phyloP scores from a whole-genome alignment of 2,888 invertebrate species.

The Saturnia japonica region DNA sequence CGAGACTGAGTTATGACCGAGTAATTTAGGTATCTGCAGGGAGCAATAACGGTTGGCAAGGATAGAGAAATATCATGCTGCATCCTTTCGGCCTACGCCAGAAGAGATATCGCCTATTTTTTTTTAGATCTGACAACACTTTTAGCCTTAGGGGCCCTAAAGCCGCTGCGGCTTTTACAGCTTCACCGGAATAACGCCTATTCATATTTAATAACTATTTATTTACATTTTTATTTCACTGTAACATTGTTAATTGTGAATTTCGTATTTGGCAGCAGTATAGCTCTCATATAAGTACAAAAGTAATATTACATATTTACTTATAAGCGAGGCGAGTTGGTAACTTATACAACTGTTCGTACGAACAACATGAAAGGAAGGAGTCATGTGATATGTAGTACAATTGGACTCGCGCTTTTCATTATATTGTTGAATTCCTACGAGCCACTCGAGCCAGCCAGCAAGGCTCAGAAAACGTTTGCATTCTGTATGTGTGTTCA shows the following conservation, averaged over 20 bases:
- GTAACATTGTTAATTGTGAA: neutral
- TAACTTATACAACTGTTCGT: too few relatives aligned
- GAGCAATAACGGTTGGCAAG: neutral
- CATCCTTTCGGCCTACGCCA: too few relatives aligned
- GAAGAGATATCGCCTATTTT: too few relatives aligned
- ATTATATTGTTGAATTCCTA: neutral
- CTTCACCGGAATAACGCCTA: neutral
- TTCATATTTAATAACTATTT: neutral
- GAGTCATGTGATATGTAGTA: neutral
- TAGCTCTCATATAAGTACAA: neutral
- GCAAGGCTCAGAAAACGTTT: neutral
- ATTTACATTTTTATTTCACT: neutral
- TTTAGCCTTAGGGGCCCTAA: too few relatives aligned
- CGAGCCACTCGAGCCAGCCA: too few relatives aligned
- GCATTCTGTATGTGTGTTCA: neutral
- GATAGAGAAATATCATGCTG: neutral
- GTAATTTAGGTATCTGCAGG: neutral
- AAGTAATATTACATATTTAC: neutral
- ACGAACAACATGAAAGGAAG: neutral
- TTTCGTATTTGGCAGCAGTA: neutral
- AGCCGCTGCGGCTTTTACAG: too few relatives aligned
- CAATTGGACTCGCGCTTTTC: neutral
- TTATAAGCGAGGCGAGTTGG: neutral
- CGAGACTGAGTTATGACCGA: too few relatives aligned
- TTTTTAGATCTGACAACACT: too few relatives aligned